phyloP scores from a whole-genome alignment of 2,888 invertebrate genomes.

The Epirrhoe alternata region DNA sequence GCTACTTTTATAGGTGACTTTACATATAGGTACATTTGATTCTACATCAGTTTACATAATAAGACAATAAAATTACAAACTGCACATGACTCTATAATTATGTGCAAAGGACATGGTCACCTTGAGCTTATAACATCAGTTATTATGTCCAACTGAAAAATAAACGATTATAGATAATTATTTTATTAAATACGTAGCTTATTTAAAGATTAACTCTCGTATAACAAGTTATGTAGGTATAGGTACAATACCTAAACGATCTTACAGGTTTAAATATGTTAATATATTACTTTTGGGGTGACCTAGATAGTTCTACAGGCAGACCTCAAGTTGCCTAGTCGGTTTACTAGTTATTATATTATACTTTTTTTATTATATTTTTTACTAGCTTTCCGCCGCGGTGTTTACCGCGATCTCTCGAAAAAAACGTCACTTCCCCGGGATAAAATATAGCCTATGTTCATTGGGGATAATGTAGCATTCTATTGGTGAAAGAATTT shows the following conservation, averaged over 20 bases:
- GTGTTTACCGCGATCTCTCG: too few species aligned
- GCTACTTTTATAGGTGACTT: constrained; percentile 21
- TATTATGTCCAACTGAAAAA: constrained; percentile 57
- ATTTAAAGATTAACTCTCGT: constrained; percentile 5
- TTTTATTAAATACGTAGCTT: constrained; percentile 16
- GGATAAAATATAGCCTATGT: too few species aligned
- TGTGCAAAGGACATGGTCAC: constrained; percentile 57
- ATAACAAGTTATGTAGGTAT: background rate
- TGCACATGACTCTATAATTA: constrained; percentile 51
- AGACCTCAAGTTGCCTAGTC: too few species aligned
- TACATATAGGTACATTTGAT: constrained; percentile 13
- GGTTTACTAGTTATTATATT: too few species aligned
- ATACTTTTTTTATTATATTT: too few species aligned
- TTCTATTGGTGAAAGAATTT: too few species aligned
- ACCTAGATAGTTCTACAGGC: too few species aligned
- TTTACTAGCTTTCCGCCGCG: too few species aligned
- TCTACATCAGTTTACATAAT: constrained; percentile 7
- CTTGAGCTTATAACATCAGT: constrained; percentile 59
- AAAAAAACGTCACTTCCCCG: too few species aligned
- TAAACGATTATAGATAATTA: constrained; percentile 51
- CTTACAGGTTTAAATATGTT: too few species aligned
- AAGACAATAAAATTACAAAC: constrained; percentile 52
- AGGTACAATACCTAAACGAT: background rate
- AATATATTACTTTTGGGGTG: too few species aligned
- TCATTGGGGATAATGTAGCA: too few species aligned